Conservation (phyloP, 2,797 vertebrate genomes). For the Petrocephalus sullivani region DNA sequence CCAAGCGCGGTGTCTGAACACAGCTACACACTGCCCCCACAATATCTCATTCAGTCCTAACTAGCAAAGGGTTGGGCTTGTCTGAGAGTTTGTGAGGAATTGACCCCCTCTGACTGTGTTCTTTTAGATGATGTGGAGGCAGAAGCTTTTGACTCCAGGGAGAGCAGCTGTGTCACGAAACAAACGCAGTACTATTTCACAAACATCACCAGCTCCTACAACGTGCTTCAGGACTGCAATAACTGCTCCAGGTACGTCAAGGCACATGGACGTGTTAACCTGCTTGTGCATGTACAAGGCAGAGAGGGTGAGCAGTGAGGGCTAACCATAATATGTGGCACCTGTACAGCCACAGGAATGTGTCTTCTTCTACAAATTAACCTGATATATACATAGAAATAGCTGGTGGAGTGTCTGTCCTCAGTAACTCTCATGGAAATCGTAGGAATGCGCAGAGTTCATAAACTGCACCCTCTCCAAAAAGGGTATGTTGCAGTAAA, state of each 20-base stretch:
- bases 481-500: background rate
- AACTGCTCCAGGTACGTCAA: conserved; percentile 87
- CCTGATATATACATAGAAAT: background rate
- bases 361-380: background rate
- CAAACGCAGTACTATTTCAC: conserved; percentile 97
- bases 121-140: conserved; percentile 70
- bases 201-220: conserved; percentile 86
- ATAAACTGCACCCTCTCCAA: background rate
- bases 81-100: too few species aligned
- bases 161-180: conserved; percentile 88
- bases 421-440: background rate
- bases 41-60: too few species aligned
- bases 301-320: background rate
- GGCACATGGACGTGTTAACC: background rate
- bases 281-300: background rate
- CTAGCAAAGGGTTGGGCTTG: too few species aligned
- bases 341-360: background rate
- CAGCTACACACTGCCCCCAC: too few species aligned
- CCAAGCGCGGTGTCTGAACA: too few species aligned
- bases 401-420: background rate
- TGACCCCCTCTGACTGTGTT: background rate
- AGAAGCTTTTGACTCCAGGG: conserved; percentile 74
- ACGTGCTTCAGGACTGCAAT: conserved; percentile 90
- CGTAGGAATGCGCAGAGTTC: background rate
- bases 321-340: background rate